Evolutionary conservation across 2,888 invertebrate species (phyloP).

Genomic region (Drosophila paracracens): DNA sequence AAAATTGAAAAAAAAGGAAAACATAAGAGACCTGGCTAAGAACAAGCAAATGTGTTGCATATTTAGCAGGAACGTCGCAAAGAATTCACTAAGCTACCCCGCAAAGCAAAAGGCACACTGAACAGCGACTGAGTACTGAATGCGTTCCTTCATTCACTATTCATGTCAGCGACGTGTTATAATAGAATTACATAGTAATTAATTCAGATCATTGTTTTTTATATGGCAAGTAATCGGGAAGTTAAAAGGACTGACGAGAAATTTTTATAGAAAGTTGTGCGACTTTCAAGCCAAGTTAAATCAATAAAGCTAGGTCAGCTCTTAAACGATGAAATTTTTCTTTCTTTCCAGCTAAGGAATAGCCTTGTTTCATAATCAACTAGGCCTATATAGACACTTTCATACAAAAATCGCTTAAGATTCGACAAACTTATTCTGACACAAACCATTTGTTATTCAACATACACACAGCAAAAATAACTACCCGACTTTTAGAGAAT

Average conservation of each 20-base stretch:
- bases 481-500: neutral
- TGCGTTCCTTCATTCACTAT: slow-evolving; percentile 1
- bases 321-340: neutral
- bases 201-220: neutral
- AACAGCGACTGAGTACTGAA: slow-evolving; percentile 1
- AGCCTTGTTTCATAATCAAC: neutral
- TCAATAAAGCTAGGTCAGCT: neutral
- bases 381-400: neutral
- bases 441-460: neutral
- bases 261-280: neutral
- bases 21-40: slow-evolving; percentile 21
- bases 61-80: slow-evolving; percentile 25
- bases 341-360: neutral
- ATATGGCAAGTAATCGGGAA: neutral
- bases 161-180: slow-evolving; percentile 10
- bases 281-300: neutral
- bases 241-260: neutral
- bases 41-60: slow-evolving; percentile 50
- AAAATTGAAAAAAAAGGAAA: slow-evolving; percentile 28
- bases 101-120: neutral
- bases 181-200: neutral
- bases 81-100: slow-evolving; percentile 3
- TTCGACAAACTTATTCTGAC: neutral
- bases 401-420: neutral
- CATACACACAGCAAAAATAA: neutral